Conservation (phyloP, 2,888 invertebrate species). For the Dione vanillae region DNA sequence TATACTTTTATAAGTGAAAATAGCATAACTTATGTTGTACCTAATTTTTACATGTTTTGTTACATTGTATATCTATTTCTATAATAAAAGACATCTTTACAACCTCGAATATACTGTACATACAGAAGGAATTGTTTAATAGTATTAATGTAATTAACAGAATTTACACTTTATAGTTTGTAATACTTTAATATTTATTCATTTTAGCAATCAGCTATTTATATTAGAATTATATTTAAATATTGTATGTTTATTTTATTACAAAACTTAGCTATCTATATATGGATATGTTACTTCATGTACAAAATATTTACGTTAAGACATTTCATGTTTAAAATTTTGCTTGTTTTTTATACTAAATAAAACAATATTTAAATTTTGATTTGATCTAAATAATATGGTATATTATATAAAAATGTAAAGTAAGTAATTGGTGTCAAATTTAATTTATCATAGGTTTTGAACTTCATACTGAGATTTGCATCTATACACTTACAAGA, state of each 20-base stretch:
- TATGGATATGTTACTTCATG: background rate
- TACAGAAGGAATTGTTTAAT: constrained; percentile 14
- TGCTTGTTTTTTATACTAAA: background rate
- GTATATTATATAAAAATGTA: background rate
- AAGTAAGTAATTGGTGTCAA: background rate
- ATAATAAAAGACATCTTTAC: background rate
- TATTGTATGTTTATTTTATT: background rate
- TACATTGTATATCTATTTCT: background rate
- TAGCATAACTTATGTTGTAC: background rate
- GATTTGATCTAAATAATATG: background rate
- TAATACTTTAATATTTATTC: background rate
- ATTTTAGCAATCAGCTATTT: constrained; percentile 5
- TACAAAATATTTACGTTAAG: background rate
- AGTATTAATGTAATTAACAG: constrained; percentile 3
- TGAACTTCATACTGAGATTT: too few species aligned
- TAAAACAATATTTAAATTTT: background rate
- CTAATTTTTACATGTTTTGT: background rate
- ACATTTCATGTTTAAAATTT: background rate
- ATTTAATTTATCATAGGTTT: background rate
- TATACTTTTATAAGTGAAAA: background rate
- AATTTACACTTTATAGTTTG: constrained; percentile 9
- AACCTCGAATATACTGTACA: constrained; percentile 11
- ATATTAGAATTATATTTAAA: constrained; percentile 8
- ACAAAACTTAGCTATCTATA: background rate
- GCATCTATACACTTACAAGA: too few species aligned